Percentiles rank a stretch among this genome's conserved stretches.
phyloP scores from a whole-genome alignment of 2,797 vertebrate species.

The Protosalanx chinensis region DNA sequence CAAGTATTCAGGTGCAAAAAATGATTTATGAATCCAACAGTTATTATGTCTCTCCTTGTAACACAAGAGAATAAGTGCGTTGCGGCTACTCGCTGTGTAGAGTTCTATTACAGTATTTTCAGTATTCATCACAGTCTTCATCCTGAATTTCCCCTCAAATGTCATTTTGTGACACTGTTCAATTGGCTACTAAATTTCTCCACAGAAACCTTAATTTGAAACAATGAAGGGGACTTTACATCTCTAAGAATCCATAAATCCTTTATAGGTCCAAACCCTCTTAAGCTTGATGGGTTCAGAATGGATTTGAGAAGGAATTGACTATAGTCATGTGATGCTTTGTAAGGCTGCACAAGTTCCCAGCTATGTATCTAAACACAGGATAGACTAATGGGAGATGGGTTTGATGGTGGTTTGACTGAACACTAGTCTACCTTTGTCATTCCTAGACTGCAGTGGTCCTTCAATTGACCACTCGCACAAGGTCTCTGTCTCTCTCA shows the following conservation, averaged over 20 bases:
- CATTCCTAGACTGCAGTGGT: not conserved
- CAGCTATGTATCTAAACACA: conserved; percentile 15
- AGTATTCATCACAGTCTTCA: conserved; percentile 5
- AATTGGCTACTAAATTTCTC: conserved; percentile 34
- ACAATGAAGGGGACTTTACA: conserved; percentile 20
- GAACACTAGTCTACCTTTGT: not conserved
- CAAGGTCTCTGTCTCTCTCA: not conserved
- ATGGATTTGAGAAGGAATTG: conserved; percentile 36
- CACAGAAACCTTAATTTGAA: conserved; percentile 23
- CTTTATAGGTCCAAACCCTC: conserved; percentile 33
- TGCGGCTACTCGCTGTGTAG: not conserved
- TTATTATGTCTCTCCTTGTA: conserved; percentile 1
- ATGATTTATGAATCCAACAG: conserved; percentile 3
- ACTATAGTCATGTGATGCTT: conserved; percentile 31
- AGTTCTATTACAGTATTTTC: conserved; percentile 7
- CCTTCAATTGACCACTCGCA: not conserved
- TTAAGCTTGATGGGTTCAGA: conserved; percentile 22
- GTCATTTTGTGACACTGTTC: conserved; percentile 5
- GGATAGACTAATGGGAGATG: too few species aligned
- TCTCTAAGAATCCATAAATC: conserved; percentile 30
- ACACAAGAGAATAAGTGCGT: not conserved
- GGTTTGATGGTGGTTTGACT: conserved; percentile 40
- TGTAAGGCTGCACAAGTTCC: conserved; percentile 35
- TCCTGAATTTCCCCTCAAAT: not conserved
- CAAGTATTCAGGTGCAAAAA: conserved; percentile 2